Conservation (phyloP, 1,140 invertebrate species). For the Pseudoatta argentina region DNA sequence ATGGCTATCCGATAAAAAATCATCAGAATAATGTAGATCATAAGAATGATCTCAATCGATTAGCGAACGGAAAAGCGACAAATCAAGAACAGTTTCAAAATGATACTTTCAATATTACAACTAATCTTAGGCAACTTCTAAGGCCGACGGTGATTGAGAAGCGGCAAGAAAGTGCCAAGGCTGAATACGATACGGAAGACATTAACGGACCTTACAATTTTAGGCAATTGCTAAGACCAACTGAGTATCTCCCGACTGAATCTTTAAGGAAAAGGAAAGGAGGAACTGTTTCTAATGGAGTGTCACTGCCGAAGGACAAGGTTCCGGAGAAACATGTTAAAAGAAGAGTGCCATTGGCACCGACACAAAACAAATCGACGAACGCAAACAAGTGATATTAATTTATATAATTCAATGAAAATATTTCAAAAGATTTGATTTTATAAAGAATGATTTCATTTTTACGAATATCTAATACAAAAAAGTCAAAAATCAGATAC, state of each 20-base stretch:
- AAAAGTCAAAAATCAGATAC: not conserved
- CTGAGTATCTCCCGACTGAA: slow-evolving; percentile 90
- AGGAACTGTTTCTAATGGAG: slow-evolving; percentile 70
- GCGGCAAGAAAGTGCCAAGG: slow-evolving; percentile 71
- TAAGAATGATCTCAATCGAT: slow-evolving; percentile 50
- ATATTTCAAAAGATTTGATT: slow-evolving; percentile 20
- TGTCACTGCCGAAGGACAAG: slow-evolving; percentile 70
- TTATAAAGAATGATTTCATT: not conserved
- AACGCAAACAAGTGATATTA: slow-evolving; percentile 66
- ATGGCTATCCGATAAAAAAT: slow-evolving; percentile 43
- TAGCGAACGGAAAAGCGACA: slow-evolving; percentile 47
- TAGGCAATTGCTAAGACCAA: slow-evolving; percentile 89
- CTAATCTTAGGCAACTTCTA: slow-evolving; percentile 85
- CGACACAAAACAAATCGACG: slow-evolving; percentile 72
- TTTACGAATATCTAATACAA: not conserved
- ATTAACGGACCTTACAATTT: slow-evolving; percentile 90
- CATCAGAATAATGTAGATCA: not conserved
- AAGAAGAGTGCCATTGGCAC: slow-evolving; percentile 80
- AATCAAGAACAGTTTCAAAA: slow-evolving; percentile 34
- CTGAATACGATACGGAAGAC: slow-evolving; percentile 86
- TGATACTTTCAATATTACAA: slow-evolving; percentile 82
- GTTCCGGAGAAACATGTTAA: slow-evolving; percentile 81
- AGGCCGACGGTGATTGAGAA: slow-evolving; percentile 86
- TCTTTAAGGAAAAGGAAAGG: slow-evolving; percentile 90
- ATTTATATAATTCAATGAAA: not conserved